These are phyloP conservation scores for Spatulosminthurus flaviceps DNA, from an alignment of 2,888 invertebrate species.

Conservation along the genomic window DNA sequence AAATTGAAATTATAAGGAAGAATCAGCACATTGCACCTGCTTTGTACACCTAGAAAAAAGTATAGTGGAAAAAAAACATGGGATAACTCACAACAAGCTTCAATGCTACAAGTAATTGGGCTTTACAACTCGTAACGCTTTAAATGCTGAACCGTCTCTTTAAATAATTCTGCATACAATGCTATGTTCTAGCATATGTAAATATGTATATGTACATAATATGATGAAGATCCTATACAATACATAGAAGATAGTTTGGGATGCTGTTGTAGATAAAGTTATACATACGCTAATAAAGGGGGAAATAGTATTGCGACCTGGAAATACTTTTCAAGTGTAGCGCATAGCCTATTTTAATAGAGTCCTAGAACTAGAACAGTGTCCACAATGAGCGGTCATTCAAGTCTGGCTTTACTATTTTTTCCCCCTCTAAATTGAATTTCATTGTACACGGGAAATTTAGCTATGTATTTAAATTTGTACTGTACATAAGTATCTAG, in stretches of 20 bases:
- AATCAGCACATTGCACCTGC: background rate
- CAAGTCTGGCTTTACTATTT: background rate
- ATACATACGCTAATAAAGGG: background rate
- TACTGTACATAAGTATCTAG: background rate
- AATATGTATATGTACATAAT: background rate
- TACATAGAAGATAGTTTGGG: too few species aligned
- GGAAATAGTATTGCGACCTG: constrained; percentile 37
- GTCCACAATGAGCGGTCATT: constrained; percentile 15
- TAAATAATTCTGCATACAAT: too few species aligned
- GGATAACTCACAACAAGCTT: too few species aligned
- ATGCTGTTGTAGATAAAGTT: too few species aligned
- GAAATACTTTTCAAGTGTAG: constrained; percentile 42
- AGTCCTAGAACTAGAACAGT: constrained; percentile 33
- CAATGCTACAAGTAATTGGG: too few species aligned
- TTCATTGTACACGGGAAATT: background rate
- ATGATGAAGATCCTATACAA: too few species aligned
- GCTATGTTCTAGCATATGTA: background rate
- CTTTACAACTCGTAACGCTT: too few species aligned
- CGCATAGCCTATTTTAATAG: constrained; percentile 41
- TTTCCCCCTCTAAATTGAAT: background rate
- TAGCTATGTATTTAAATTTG: background rate
- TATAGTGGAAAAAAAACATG: too few species aligned
- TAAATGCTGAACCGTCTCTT: too few species aligned
- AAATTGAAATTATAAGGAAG: background rate
- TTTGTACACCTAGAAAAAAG: too few species aligned